Conservation (phyloP, 2,888 invertebrate species). For the Suillia variegata region DNA sequence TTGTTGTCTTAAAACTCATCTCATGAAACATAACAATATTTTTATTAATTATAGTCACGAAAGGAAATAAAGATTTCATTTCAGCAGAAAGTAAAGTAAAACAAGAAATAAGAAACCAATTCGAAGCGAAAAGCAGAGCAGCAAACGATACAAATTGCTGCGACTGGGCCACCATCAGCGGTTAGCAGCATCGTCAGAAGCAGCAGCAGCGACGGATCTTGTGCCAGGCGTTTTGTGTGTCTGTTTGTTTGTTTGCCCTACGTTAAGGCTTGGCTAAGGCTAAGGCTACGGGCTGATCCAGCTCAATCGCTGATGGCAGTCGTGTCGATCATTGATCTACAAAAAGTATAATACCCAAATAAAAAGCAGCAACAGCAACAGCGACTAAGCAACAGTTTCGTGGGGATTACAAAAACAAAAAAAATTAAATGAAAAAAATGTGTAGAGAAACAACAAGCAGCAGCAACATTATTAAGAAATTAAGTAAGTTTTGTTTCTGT, state of each 20-base stretch:
- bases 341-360: conserved; percentile 31
- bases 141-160: conserved; percentile 2
- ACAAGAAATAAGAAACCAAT: too few relatives aligned
- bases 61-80: conserved; percentile 56
- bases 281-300: background rate
- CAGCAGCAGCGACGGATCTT: background rate
- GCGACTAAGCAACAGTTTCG: conserved; percentile 7
- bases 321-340: conserved; percentile 19
- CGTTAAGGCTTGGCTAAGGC: background rate
- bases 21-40: conserved; percentile 14
- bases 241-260: too few relatives aligned
- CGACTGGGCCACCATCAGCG: conserved; percentile 3
- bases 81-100: conserved; percentile 48
- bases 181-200: background rate
- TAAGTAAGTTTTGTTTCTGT: conserved; percentile 51
- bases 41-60: conserved; percentile 58
- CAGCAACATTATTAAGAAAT: conserved; percentile 48
- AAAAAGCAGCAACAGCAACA: conserved; percentile 22
- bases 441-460: too few relatives aligned
- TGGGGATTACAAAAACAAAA: background rate
- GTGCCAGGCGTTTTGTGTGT: conserved; percentile 18
- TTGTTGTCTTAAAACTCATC: background rate
- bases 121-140: background rate
- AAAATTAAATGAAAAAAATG: too few relatives aligned
- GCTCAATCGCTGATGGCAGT: background rate